Conservation (phyloP, 2,888 invertebrate species). For the Trisateles emortualis region DNA sequence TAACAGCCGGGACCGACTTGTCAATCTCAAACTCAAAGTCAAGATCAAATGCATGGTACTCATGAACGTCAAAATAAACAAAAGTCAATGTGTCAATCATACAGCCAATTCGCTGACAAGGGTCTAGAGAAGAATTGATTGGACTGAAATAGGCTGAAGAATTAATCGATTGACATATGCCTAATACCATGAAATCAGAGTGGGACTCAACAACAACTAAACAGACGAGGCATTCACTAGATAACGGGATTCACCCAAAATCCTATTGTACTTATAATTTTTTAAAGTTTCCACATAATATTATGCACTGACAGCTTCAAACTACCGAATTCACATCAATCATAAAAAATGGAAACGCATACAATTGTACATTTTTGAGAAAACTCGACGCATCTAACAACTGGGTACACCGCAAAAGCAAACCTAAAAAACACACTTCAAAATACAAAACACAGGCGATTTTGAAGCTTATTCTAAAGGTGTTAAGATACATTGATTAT, state of each 20-base stretch:
- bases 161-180: too few relatives aligned
- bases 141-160: too few relatives aligned
- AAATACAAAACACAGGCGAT: constrained; percentile 19
- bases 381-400: constrained; percentile 32
- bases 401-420: constrained; percentile 32
- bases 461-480: constrained; percentile 18
- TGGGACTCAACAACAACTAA: too few relatives aligned
- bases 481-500: constrained; percentile 28
- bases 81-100: too few relatives aligned
- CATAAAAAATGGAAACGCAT: constrained; percentile 36
- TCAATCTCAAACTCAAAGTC: too few relatives aligned
- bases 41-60: too few relatives aligned
- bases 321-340: constrained; percentile 34
- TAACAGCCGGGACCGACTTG: too few relatives aligned
- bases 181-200: too few relatives aligned
- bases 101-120: too few relatives aligned
- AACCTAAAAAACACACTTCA: constrained; percentile 12
- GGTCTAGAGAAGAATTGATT: too few relatives aligned
- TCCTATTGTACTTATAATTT: constrained; percentile 6
- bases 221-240: too few relatives aligned
- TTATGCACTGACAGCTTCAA: constrained; percentile 13
- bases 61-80: too few relatives aligned
- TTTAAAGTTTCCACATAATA: neutral
- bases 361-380: constrained; percentile 39
- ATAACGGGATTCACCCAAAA: neutral